Base-by-base conservation (phyloP, 1,140 invertebrate genomes). In the Homalodisca vitripennis region DNA sequence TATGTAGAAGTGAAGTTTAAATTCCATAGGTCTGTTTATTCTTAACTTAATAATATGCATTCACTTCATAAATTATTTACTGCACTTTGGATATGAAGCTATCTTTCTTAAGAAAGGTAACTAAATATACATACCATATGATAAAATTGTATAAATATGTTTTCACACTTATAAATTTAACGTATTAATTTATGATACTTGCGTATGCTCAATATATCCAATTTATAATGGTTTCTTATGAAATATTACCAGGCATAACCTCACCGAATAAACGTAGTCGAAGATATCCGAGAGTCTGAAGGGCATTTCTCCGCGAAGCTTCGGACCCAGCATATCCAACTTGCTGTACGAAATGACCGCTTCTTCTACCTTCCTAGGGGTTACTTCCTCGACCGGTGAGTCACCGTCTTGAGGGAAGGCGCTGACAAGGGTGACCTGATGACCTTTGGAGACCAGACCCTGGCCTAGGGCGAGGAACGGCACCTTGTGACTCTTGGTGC, bases 401-500 rank as follows among this genome's bases (percentile, higher is more conserved):
- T 73, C 76, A 32, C 74, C 76, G 3, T 75, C 77, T 1, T 76
- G 78, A 27, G 87, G 82, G 76, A 92, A 92, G 0, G 89, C 88
- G 75, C 84, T 91, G 10, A 90, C 77, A 17, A 92, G 83, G 1
- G 90, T 92, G n/a, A 92, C 86, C 73, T 91, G 91, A 78, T 92
- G 89, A 1, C 88, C 87, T 69, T 88, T 84, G 70, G 32, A n/a
- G 1, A 66, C 30, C 13, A 75, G 71, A 26, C 66, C 70, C 24
- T 63, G 66, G 1, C 65, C 88, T 82, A 89, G 76, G 0, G 78
- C 80, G 20, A 80, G 73, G 72, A 91, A 91, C 0, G 90, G 89
- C 77, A 91, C 89, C 76, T 91, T 91, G 73, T 92, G 90, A 47
- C 89, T 91, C 76, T 90, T 90, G n/a, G 90, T 92, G 27, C 90